Base-by-base conservation (phyloP, 2,888 invertebrate species). In the Pecten maximus region DNA sequence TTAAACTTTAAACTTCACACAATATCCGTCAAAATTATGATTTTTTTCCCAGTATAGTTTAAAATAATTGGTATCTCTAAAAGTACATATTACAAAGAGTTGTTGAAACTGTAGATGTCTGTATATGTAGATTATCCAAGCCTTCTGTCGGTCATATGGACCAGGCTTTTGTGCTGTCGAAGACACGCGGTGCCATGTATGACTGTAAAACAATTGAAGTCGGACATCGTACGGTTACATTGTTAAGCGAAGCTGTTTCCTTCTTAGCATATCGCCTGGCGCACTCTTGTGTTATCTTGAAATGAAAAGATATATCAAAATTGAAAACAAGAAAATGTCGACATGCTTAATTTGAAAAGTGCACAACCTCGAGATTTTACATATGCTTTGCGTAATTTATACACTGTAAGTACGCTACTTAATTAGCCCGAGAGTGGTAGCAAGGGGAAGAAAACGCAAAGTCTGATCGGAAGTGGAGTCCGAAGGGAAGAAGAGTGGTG, bases 11-110 rank as follows among this genome's bases (percentile, higher is more conserved):
- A 74, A 74, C 74, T 74, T 74, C 74, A 23, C 74, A 74, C 28
- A 74, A 28, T 74, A 74, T 35, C 74, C 16, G 74, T 74, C 74
- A 74, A 74, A 74, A 74, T 60, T 74, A 74, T 74, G 74, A 74
- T 74, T 74, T 74, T 74, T 74, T 74, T 74, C 35, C 35, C n/a
- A 35, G 12, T 12, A 2, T 8, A 28, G 74, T 28, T 35, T 28
- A 23, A 74, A 28, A 28, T 74, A 74, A 74, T 74, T 74, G 74
- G 74, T 15, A 6, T 74, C 35, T 28, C 74, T 74, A 35, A 74
- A 74, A 74, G 74, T 74, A 74, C 74, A 74, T 28, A 74, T 74
- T 10, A 74, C 74, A 74, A 74, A 74, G 23, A 8, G 74, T 28
- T 35, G 3, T 60, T 74, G 74, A 74, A 74, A 74, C 74, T 35